A percentile compares a stretch with the other conserved stretches of the same genome.
These are phyloP conservation scores for Eustalomyia histrio DNA, from an alignment of 2,888 invertebrate species.

Conservation along the genomic window DNA sequence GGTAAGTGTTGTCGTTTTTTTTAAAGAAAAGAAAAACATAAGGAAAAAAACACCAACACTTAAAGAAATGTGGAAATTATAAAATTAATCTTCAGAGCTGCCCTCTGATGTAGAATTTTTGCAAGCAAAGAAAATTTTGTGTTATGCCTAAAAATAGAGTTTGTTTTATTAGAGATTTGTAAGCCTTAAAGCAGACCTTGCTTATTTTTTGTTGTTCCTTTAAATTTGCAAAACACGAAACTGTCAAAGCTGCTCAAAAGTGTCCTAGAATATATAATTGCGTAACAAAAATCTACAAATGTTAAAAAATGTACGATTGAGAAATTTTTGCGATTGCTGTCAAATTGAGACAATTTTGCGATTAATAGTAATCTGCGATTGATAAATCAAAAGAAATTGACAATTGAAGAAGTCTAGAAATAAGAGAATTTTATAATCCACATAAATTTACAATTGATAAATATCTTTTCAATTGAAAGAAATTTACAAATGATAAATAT, in stretches of 20 bases:
- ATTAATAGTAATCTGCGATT: too few relatives aligned
- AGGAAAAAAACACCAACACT: slow-evolving; percentile 58
- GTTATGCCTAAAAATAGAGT: background rate
- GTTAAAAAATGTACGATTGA: background rate
- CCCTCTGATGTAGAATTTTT: slow-evolving; percentile 33
- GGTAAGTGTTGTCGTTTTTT: slow-evolving; percentile 68
- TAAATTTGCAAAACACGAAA: background rate
- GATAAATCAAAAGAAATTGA: too few relatives aligned
- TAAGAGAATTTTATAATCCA: too few relatives aligned
- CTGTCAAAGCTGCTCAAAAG: slow-evolving; percentile 2
- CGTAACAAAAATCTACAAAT: background rate
- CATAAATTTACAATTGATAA: too few relatives aligned
- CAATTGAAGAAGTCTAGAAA: too few relatives aligned
- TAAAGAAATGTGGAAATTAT: slow-evolving; percentile 25
- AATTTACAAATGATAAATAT: too few relatives aligned
- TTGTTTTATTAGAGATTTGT: background rate
- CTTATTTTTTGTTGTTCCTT: background rate
- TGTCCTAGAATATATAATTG: background rate
- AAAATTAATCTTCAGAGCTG: slow-evolving; percentile 45
- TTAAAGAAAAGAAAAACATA: slow-evolving; percentile 36
- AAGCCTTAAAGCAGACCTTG: background rate
- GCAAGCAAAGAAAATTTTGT: background rate
- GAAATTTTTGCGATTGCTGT: background rate
- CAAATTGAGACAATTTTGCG: background rate
- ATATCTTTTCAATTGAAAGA: too few relatives aligned